phyloP scores from a whole-genome alignment of 2,797 vertebrate species.

The Myotis myotis region DNA sequence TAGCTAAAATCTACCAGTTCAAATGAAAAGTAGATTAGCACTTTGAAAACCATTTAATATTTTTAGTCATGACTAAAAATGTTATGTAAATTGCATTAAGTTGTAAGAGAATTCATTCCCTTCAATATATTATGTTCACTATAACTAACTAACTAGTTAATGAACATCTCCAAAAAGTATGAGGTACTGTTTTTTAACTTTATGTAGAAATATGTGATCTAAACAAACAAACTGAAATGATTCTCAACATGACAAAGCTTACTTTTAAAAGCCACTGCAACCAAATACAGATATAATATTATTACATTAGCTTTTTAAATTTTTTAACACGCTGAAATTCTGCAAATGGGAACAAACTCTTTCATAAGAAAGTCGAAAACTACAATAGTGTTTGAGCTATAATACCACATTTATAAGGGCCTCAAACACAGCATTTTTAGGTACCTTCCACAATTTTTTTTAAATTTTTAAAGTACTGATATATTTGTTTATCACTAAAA shows the following conservation, averaged over 20 bases:
- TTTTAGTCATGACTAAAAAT: conserved; percentile 30
- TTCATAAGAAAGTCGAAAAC: background rate
- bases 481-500: conserved; percentile 9
- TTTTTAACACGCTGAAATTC: background rate
- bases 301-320: background rate
- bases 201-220: conserved; percentile 17
- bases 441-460: background rate
- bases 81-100: background rate
- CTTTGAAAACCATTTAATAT: background rate
- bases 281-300: conserved; percentile 44
- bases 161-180: background rate
- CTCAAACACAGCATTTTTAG: background rate
- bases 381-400: background rate
- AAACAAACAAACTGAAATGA: background rate
- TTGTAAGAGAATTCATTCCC: background rate
- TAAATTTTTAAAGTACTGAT: background rate
- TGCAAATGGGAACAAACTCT: background rate
- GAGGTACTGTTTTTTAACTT: background rate
- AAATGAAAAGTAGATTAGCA: background rate
- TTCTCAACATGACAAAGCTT: background rate
- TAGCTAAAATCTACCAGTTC: background rate
- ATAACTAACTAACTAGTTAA: background rate
- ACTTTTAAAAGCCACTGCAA: conserved; percentile 38
- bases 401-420: background rate
- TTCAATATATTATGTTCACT: background rate